These are phyloP conservation scores for Melinaea menophilus DNA, from an alignment of 2,888 invertebrate genomes.

Conservation along the genomic window DNA sequence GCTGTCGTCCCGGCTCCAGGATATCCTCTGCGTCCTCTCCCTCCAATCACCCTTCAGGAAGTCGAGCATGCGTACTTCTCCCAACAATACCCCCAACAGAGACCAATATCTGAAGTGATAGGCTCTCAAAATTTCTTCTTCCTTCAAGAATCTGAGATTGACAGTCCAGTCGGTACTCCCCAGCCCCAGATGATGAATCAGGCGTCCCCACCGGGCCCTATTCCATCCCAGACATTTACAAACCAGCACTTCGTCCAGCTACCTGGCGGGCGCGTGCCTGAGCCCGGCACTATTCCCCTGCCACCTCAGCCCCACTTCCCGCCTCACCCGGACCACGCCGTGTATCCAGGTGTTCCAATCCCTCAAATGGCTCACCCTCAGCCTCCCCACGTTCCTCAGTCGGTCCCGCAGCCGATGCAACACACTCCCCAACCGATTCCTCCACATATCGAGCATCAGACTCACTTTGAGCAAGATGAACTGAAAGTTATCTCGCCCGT, in stretches of 20 bases:
- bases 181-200: slow-evolving; percentile 67
- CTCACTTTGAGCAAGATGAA: slow-evolving; percentile 38
- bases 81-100: slow-evolving; percentile 75
- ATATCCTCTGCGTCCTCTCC: slow-evolving; percentile 75
- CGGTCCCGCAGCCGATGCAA: slow-evolving; percentile 36
- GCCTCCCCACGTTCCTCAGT: slow-evolving; percentile 41
- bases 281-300: slow-evolving; percentile 76
- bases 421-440: slow-evolving; percentile 35
- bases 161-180: slow-evolving; percentile 81
- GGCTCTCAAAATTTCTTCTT: slow-evolving; percentile 88
- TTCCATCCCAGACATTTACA: slow-evolving; percentile 90
- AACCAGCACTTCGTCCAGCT: slow-evolving; percentile 85
- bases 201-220: slow-evolving; percentile 64
- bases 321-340: slow-evolving; percentile 75
- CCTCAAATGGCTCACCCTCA: slow-evolving; percentile 44
- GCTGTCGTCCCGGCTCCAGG: slow-evolving; percentile 75
- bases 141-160: slow-evolving; percentile 93
- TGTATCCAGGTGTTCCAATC: slow-evolving; percentile 64
- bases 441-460: slow-evolving; percentile 25
- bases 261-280: slow-evolving; percentile 67
- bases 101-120: slow-evolving; percentile 86
- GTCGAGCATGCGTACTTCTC: slow-evolving; percentile 81
- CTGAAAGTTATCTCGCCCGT: slow-evolving; percentile 41
- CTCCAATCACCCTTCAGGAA: slow-evolving; percentile 78
- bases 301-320: slow-evolving; percentile 76